Evolutionary conservation across 1,140 invertebrate species (phyloP), one percentile per base, ranked within the genome.

Genomic region (Drosophila jambulina): DNA sequence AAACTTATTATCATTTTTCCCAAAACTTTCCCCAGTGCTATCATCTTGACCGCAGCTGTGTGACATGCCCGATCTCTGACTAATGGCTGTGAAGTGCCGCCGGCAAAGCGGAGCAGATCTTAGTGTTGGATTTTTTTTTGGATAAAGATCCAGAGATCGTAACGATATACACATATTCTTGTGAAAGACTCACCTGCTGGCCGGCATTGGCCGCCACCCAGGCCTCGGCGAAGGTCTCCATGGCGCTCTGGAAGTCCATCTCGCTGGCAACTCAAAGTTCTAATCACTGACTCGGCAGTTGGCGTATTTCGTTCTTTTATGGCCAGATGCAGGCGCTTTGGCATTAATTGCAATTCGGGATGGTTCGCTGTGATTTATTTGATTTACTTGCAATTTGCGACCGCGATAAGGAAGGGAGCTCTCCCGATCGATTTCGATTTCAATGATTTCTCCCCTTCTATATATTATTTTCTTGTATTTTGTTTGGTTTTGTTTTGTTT

Each of bases 191-290:
- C 80, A 96, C 95, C 95, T 96, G 95, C 80, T 94, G 93, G 74
- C 94, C 92, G 81, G 96, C 96, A 93, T 98, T 98, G 92, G 97
- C 97, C 64, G 97, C 97, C 82, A 98, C 97, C 98, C 98, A 99
- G 76, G 98, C 97, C 94, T 98, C 98, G 57, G 97, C 97, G 93
- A 99, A 98, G 76, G 97, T 98, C 94, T 99, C 97, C 97, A 98
- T 98, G 78, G 97, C 97, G 95, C 97, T 98, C 94, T 98, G 97
- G 95, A 98, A 98, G 96, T 98, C 97, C 97, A 98, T 98, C 48
- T 70, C 83, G 60, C 29, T 63, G 42, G 46, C 29, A 40, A 27
- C 42, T 42, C 68, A 72, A 74, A 29, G 67, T 60, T 59, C 43
- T 48, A 48, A 68, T 67, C 64, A 53, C 27, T 67, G 53, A 56